Conservation (phyloP, 2,888 invertebrate species). For the Ormyrus nitidulus region DNA sequence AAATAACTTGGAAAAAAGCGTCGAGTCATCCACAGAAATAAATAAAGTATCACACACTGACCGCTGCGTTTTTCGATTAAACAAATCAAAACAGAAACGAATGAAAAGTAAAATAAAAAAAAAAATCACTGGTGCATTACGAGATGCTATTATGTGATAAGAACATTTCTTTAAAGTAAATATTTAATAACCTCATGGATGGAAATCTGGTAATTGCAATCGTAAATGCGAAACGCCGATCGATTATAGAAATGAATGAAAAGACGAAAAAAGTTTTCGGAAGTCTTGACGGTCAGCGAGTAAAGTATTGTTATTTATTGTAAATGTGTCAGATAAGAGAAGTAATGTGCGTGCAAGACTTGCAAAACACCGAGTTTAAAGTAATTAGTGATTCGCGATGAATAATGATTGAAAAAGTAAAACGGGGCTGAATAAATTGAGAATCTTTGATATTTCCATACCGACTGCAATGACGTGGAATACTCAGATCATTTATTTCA, state of each 20-base stretch:
- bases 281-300: constrained; percentile 63
- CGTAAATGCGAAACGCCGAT: constrained; percentile 26
- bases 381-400: constrained; percentile 14
- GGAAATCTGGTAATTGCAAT: constrained; percentile 10
- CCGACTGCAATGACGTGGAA: constrained; percentile 69
- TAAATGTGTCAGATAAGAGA: constrained; percentile 71
- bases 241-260: background rate
- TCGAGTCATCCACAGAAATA: background rate
- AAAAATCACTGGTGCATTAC: constrained; percentile 35
- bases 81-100: constrained; percentile 4
- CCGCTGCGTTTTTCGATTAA: constrained; percentile 23
- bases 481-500: constrained; percentile 52
- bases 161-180: constrained; percentile 1
- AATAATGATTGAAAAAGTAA: constrained; percentile 35
- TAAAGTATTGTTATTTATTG: constrained; percentile 72
- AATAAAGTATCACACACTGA: background rate
- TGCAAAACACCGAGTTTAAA: constrained; percentile 41
- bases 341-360: constrained; percentile 25
- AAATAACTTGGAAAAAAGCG: background rate
- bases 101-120: background rate
- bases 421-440: constrained; percentile 63
- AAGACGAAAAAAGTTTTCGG: background rate
- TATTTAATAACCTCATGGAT: background rate
- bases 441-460: constrained; percentile 74
- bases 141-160: constrained; percentile 14